Base-by-base conservation (phyloP, 2,888 invertebrate genomes). In the Idaea dimidiata region DNA sequence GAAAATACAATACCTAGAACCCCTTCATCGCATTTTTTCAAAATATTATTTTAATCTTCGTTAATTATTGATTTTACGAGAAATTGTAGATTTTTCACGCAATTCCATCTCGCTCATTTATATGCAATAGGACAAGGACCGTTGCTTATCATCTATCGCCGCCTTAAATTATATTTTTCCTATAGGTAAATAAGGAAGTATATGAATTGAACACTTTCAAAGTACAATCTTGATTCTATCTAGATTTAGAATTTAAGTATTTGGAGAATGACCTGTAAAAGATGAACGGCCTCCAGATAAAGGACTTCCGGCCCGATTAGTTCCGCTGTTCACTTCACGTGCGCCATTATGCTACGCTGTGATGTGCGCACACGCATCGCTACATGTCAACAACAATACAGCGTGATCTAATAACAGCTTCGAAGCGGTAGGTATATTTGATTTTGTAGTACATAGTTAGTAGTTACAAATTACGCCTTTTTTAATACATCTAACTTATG, bases 251-350 rank as follows among this genome's bases (percentile, higher is more conserved):
- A 14, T 43, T 14, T 14, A 2, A 14, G 14, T 43, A 43, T 14
- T 14, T 14, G 14, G 8, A 43, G 43, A 43, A 43, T 43, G 43
- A 43, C 43, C 43, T 8, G 43, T 43, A 43, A 43, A 43, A 89
- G 89, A 89, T 89, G 89, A 89, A 88, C 77, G 87, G 75, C 86
- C 87, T 66, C 59, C 70, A 75, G 68, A 88, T 87, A 90, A 90
- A 89, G 87, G 80, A 84, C 86, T 84, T 91, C 91, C 90, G 88
- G 76, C 69, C 73, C 72, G 65, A 82, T 88, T 83, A 84, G 87
- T 87, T 88, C 85, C 88, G 83, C 84, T 74, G 77, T 72, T 77
- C 75, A 78, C 73, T 76, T 73, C 81, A 77, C 81, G 78, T 76
- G 82, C 72, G 73, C 71, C 54, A 70, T 68, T 66, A 66, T 64